A percentile compares a stretch with the other conserved stretches of the same genome.
These are phyloP conservation scores for Euclidia mi DNA, from an alignment of 2,888 invertebrate genomes.

Conservation along the genomic window DNA sequence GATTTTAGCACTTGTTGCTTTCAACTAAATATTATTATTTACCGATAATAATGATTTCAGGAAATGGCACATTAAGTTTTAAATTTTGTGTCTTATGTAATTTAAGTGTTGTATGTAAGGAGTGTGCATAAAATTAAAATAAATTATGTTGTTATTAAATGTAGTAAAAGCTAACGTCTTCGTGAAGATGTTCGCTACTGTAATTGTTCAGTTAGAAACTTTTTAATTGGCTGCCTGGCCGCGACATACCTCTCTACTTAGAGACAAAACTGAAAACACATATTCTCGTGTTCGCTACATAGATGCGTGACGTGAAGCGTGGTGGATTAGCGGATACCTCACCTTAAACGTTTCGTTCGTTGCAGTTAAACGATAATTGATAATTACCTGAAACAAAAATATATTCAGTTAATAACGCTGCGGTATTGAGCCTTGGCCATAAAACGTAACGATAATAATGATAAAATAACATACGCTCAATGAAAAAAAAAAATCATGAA, in stretches of 20 bases:
- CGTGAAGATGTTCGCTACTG: background rate
- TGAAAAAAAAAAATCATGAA: constrained; percentile 68
- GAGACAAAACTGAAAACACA: background rate
- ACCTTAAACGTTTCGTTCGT: constrained; percentile 71
- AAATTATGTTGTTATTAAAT: too few relatives aligned
- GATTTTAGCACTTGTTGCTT: too few relatives aligned
- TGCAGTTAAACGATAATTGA: constrained; percentile 55
- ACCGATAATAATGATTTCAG: too few relatives aligned
- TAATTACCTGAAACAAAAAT: constrained; percentile 83
- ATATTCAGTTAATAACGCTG: constrained; percentile 46
- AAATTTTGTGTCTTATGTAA: background rate
- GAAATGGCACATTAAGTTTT: too few relatives aligned
- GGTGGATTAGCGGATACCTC: constrained; percentile 61
- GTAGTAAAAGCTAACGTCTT: background rate
- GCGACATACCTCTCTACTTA: background rate
- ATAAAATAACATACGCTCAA: constrained; percentile 53
- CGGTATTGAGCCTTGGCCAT: constrained; percentile 50
- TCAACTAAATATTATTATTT: too few relatives aligned
- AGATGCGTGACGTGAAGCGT: constrained; percentile 13
- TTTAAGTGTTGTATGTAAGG: too few relatives aligned
- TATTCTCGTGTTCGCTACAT: constrained; percentile 3
- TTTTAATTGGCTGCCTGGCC: background rate
- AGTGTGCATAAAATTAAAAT: too few relatives aligned
- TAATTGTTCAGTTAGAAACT: background rate
- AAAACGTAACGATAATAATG: constrained; percentile 44